These are phyloP conservation scores for Agraylea sexmaculata DNA, from an alignment of 1,140 invertebrate species.

Conservation along the genomic window DNA sequence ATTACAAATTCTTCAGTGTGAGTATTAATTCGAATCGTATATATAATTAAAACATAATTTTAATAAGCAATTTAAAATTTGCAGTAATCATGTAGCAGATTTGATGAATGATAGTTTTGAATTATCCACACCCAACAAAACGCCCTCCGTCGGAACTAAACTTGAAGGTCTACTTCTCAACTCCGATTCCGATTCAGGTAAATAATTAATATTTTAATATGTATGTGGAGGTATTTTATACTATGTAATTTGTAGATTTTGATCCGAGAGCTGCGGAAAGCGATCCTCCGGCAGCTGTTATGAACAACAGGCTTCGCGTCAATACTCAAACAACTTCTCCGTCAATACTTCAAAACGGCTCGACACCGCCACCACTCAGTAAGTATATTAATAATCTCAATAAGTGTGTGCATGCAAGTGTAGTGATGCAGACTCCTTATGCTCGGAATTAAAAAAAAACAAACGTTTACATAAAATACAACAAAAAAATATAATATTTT, in stretches of 20 bases:
- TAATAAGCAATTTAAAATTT: slow-evolving; percentile 11
- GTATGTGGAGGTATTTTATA: background rate
- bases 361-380: slow-evolving; percentile 49
- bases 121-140: slow-evolving; percentile 29
- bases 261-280: slow-evolving; percentile 63
- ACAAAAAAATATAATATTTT: no score
- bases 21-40: no score
- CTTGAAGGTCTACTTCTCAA: slow-evolving; percentile 72
- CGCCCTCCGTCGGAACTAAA: slow-evolving; percentile 61
- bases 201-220: slow-evolving; percentile 15
- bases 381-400: slow-evolving; percentile 28
- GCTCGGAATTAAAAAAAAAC: no score
- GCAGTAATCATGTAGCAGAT: slow-evolving; percentile 27
- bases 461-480: no score
- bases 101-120: slow-evolving; percentile 27
- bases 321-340: slow-evolving; percentile 29
- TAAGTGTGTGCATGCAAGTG: no score
- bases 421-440: no score
- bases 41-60: no score
- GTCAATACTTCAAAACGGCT: slow-evolving; percentile 31
- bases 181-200: slow-evolving; percentile 60
- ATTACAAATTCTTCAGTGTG: no score
- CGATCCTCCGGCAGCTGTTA: slow-evolving; percentile 30
- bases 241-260: slow-evolving; percentile 42
- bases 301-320: slow-evolving; percentile 26